Evolutionary conservation across 2,797 vertebrate species (phyloP), one percentile per base, ranked within the genome.

Genomic region (Eleutherodactylus coqui): DNA sequence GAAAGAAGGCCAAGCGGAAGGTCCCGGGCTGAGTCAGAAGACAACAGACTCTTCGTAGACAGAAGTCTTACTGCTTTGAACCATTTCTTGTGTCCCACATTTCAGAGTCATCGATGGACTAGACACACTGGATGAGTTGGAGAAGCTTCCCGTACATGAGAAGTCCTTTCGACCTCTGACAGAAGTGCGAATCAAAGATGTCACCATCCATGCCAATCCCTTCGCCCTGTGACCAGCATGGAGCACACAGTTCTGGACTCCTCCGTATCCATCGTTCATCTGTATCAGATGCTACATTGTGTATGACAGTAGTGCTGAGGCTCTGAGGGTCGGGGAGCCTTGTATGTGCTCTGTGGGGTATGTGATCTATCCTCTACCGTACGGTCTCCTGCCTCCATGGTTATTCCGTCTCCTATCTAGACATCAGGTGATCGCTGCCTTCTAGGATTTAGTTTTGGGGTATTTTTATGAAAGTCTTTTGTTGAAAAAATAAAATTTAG

Each of bases 101-200:
- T 83, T 85, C 88, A 99, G 98, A 90, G 97, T 98, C 55, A 99
- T 99, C 76, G 98, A 99, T 89, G 98, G 98, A 79, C 92, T 99
- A 90, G 98, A 99, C 90, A 96, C 97, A 1, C 92, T 99, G 92
- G 98, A 99, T 90, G 98, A 99, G 86, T 90, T 99, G 91, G 98
- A 99, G 93, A 99, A 99, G 90, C 93, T 98, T 76, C 97, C 98
- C 0, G 96, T 99, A 62, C 98, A 99, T 88, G 98, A 99, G 86
- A 99, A 99, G 93, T 97, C 96, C 0, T 99, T 98, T 84, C 94
- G 96, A 29, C 98, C 98, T 13, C 91, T 99, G 79, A 98, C 95
- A 36, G 98, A 99, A 60, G 96, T 96, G 24, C 96, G 89, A 75
- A 97, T 99, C 90, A 99, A 99, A 91, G 97, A 98, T 34, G 92